Conservation (phyloP, 2,888 invertebrate genomes). For the Orthosia incerta region DNA sequence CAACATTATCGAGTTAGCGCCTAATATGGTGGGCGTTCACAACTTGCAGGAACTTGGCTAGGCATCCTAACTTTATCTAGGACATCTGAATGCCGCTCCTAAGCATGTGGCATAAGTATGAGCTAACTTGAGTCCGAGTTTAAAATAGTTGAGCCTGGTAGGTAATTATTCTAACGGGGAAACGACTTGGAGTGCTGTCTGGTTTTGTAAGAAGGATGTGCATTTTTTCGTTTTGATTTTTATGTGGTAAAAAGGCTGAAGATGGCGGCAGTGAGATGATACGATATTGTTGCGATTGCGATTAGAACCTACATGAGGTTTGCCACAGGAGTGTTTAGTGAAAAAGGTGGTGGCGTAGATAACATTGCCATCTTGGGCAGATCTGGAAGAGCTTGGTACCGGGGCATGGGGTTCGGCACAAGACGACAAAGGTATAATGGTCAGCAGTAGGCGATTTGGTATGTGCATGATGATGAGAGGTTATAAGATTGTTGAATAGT, state of each 20-base stretch:
- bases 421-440: too few relatives aligned
- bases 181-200: neutral
- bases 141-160: constrained; percentile 48
- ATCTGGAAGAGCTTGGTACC: too few relatives aligned
- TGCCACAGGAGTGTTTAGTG: too few relatives aligned
- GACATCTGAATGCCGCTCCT: constrained; percentile 58
- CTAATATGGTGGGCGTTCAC: constrained; percentile 53
- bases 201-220: neutral
- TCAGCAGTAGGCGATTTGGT: neutral
- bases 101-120: constrained; percentile 57
- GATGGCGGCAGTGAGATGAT: neutral
- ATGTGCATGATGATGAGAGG: neutral
- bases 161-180: constrained; percentile 40
- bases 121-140: constrained; percentile 52
- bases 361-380: too few relatives aligned
- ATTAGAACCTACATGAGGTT: neutral
- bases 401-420: too few relatives aligned
- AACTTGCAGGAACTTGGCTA: constrained; percentile 50
- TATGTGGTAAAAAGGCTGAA: neutral
- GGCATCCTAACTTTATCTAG: constrained; percentile 54
- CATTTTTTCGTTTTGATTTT: neutral
- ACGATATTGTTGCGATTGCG: neutral
- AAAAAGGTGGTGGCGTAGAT: too few relatives aligned
- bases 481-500: too few relatives aligned
- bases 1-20: constrained; percentile 51